phyloP scores from a whole-genome alignment of 2,113 vertebrate species.

The Lepus europaeus region DNA sequence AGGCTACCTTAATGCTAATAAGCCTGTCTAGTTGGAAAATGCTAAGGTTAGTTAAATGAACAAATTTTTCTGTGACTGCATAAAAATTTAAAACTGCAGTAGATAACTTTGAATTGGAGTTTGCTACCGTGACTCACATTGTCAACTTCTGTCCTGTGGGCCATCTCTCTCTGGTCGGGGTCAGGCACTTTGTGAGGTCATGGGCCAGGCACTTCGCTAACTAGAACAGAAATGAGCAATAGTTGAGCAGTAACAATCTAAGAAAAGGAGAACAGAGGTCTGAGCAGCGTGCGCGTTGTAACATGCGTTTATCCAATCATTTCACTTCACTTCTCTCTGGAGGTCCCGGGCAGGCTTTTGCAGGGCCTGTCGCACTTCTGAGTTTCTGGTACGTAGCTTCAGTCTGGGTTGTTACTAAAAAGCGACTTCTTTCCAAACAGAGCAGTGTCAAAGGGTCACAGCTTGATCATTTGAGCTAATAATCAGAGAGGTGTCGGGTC shows the following conservation, averaged over 20 bases:
- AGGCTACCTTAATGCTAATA: not conserved
- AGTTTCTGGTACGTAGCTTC: not conserved
- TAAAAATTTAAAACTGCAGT: slow-evolving; percentile 15
- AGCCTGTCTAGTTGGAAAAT: not conserved
- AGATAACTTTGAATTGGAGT: not conserved
- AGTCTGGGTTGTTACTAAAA: too few species aligned
- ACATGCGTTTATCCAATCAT: not conserved
- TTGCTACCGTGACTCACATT: not conserved
- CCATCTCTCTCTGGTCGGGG: not conserved
- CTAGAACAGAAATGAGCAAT: not conserved
- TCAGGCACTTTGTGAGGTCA: not conserved
- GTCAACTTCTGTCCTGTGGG: not conserved
- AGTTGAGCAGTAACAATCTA: not conserved
- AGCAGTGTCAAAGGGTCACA: not conserved
- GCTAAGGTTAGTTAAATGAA: not conserved
- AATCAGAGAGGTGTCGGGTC: not conserved
- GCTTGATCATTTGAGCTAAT: not conserved
- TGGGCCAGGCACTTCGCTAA: not conserved
- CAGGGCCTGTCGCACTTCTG: not conserved
- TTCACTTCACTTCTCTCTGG: not conserved
- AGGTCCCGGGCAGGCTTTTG: too few species aligned
- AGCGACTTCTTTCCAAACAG: not conserved
- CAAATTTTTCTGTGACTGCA: not conserved
- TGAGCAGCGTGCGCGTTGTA: not conserved
- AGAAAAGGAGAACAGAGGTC: not conserved